A percentile compares a stretch with the other conserved stretches of the same genome.
Conservation (phyloP, 2,888 invertebrate species). For the Drosophila nr. medialis region DNA sequence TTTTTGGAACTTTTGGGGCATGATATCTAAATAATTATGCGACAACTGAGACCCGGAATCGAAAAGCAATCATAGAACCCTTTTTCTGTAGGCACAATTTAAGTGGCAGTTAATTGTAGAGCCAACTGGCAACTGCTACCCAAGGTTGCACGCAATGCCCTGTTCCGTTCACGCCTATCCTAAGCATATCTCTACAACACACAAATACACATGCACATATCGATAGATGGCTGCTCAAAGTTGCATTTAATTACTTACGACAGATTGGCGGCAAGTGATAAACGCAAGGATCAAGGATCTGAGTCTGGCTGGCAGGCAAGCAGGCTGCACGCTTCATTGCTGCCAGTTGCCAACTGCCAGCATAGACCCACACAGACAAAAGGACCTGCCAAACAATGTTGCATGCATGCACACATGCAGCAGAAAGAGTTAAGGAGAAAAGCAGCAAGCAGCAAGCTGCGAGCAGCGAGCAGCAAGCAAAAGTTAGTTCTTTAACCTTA, state of each 20-base stretch:
- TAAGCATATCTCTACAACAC: slow-evolving; percentile 24
- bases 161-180: slow-evolving; percentile 22
- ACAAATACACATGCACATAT: slow-evolving; percentile 15
- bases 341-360: slow-evolving; percentile 54
- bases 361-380: slow-evolving; percentile 24
- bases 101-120: slow-evolving; percentile 42
- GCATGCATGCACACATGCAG: slow-evolving; percentile 13
- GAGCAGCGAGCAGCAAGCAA: not conserved
- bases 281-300: slow-evolving; percentile 42
- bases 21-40: slow-evolving; percentile 53
- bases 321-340: slow-evolving; percentile 49
- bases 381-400: slow-evolving; percentile 32
- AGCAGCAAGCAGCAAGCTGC: not conserved
- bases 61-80: slow-evolving; percentile 13
- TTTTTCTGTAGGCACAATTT: slow-evolving; percentile 25
- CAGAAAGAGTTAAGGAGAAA: slow-evolving; percentile 35
- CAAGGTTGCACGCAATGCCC: slow-evolving; percentile 44
- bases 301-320: slow-evolving; percentile 17
- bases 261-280: slow-evolving; percentile 51
- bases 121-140: slow-evolving; percentile 33
- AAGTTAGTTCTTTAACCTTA: slow-evolving; percentile 47
- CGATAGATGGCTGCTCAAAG: slow-evolving; percentile 51
- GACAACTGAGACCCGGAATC: slow-evolving; percentile 31
- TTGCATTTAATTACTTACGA: slow-evolving; percentile 72
- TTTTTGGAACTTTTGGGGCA: slow-evolving; percentile 24